Percentiles rank a stretch among this genome's conserved stretches.
Conservation (phyloP, 2,113 vertebrate genomes). For the Noturus placidus region DNA sequence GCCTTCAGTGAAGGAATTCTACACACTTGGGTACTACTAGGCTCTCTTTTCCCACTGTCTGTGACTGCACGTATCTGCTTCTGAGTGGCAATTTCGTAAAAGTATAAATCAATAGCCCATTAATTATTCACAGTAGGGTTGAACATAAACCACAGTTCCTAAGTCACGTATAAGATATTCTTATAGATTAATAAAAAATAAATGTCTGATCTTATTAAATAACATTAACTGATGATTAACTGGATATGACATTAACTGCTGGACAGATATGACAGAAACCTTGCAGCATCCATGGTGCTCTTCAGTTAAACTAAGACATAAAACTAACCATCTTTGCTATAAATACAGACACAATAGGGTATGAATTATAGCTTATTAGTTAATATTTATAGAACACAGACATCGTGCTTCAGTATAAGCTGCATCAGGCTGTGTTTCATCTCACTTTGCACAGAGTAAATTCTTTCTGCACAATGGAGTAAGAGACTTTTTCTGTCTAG, state of each 20-base stretch:
- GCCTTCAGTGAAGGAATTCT: constrained; percentile 58
- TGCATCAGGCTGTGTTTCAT: background rate
- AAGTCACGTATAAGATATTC: constrained; percentile 36
- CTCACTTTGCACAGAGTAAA: constrained; percentile 9
- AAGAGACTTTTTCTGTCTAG: constrained; percentile 29
- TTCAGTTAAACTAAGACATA: constrained; percentile 14
- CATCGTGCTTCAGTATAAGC: background rate
- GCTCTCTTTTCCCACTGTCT: constrained; percentile 39
- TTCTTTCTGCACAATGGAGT: constrained; percentile 17
- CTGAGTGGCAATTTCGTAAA: constrained; percentile 18
- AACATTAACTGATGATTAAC: background rate
- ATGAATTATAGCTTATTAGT: background rate
- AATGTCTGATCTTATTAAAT: background rate
- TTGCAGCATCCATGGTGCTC: constrained; percentile 12
- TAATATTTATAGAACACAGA: background rate
- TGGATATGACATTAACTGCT: constrained; percentile 13
- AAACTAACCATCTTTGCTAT: background rate
- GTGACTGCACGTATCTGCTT: constrained; percentile 36
- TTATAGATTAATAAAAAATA: constrained; percentile 34
- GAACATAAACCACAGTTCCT: constrained; percentile 48
- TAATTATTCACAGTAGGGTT: constrained; percentile 51
- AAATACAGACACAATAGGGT: background rate
- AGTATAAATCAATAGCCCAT: constrained; percentile 42
- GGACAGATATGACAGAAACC: constrained; percentile 29
- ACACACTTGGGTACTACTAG: constrained; percentile 43